phyloP scores from a whole-genome alignment of 2,888 invertebrate species.

The Plusia festucae region DNA sequence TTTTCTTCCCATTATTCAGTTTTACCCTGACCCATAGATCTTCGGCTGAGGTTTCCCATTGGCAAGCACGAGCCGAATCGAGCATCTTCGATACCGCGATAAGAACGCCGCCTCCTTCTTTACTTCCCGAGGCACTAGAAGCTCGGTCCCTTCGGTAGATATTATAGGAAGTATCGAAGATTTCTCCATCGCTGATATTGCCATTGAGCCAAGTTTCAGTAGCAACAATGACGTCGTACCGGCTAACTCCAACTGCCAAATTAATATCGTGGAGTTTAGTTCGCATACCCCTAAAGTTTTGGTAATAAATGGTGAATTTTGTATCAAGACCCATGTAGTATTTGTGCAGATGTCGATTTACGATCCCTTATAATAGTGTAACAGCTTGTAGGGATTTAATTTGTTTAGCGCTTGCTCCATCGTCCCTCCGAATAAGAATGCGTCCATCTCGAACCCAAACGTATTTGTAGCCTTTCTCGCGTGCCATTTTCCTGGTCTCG shows the following conservation, averaged over 20 bases:
- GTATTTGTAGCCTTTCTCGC: constrained; percentile 14
- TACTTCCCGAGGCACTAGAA: not conserved
- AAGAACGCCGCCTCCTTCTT: not conserved
- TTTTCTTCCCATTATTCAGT: not conserved
- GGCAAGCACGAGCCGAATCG: not conserved
- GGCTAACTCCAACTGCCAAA: not conserved
- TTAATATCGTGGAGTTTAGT: not conserved
- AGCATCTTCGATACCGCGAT: not conserved
- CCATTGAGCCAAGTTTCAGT: not conserved
- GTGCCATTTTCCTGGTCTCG: constrained; percentile 8
- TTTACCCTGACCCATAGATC: not conserved
- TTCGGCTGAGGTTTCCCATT: not conserved
- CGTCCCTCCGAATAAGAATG: not conserved
- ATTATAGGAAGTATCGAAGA: not conserved
- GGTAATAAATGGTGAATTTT: constrained; percentile 9
- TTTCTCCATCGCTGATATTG: not conserved
- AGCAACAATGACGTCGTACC: not conserved
- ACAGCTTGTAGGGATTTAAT: not conserved
- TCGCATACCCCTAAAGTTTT: not conserved
- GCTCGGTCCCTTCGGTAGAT: constrained; percentile 5
- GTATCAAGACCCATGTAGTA: too few species aligned
- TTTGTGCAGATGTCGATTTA: too few species aligned
- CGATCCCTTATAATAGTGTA: not conserved
- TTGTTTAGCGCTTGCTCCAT: not conserved
- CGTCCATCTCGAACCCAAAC: too few species aligned